A percentile compares a stretch with the other conserved stretches of the same genome.
Evolutionary conservation across 2,888 invertebrate species (phyloP).

Genomic region (Achlya flavicornis): DNA sequence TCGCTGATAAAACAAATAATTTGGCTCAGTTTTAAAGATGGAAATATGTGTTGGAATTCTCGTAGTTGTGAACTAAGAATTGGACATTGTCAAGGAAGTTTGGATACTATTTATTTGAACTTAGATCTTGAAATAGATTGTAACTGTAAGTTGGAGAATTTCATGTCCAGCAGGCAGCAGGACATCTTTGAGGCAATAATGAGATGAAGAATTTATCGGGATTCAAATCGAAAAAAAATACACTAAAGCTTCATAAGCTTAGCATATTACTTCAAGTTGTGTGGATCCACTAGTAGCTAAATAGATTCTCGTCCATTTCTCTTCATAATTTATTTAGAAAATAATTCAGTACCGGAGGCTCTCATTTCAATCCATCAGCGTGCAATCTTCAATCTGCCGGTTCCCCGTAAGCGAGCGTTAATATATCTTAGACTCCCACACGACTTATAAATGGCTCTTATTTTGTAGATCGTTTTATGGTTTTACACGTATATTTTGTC

Average conservation of each 20-base stretch:
- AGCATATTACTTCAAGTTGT: background rate
- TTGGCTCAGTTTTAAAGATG: too few relatives aligned
- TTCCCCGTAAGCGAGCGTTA: slow-evolving; percentile 27
- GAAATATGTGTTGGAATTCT: too few relatives aligned
- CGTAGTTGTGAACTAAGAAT: too few relatives aligned
- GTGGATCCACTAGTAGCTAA: slow-evolving; percentile 14
- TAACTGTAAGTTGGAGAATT: too few relatives aligned
- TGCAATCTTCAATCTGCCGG: slow-evolving; percentile 58
- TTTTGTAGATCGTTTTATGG: slow-evolving; percentile 9
- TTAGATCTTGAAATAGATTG: too few relatives aligned
- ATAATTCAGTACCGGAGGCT: slow-evolving; percentile 49
- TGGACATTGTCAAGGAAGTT: too few relatives aligned
- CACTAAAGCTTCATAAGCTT: too few relatives aligned
- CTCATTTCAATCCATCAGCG: slow-evolving; percentile 57
- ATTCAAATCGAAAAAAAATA: too few relatives aligned
- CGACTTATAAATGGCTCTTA: slow-evolving; percentile 37
- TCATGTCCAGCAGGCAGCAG: background rate
- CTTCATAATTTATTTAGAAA: slow-evolving; percentile 38
- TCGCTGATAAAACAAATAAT: background rate
- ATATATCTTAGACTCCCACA: slow-evolving; percentile 54
- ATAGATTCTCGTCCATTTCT: slow-evolving; percentile 19
- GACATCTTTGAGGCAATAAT: too few relatives aligned
- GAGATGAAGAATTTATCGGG: too few relatives aligned
- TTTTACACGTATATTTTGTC: background rate
- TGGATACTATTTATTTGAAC: too few relatives aligned